Conservation (phyloP, 2,797 vertebrate genomes). For the Sus cebifrons region DNA sequence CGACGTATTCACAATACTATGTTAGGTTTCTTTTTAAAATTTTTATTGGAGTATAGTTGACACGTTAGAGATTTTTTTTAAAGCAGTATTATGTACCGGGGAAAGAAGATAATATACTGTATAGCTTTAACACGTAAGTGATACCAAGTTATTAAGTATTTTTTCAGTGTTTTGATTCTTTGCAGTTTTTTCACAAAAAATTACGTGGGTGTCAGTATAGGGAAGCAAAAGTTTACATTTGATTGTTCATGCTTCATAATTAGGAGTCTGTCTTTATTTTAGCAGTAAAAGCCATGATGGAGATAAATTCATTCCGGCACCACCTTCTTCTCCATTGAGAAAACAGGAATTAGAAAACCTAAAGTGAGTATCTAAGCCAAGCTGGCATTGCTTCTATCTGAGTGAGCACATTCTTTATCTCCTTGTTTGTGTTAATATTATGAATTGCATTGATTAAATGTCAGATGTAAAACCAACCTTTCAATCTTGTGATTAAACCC, state of each 20-base stretch:
- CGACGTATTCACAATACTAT: too few relatives aligned
- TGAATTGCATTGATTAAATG: neutral
- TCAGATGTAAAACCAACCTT: neutral
- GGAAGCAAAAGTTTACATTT: neutral
- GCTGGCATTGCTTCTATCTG: neutral
- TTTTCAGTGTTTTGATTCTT: constrained; percentile 19
- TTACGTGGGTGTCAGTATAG: neutral
- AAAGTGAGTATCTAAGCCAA: constrained; percentile 92
- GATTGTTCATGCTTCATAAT: constrained; percentile 42
- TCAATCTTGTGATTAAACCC: constrained; percentile 23
- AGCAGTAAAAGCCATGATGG: constrained; percentile 97
- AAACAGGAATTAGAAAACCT: constrained; percentile 99
- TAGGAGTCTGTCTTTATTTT: constrained; percentile 85
- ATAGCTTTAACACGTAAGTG: neutral
- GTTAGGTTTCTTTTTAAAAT: too few relatives aligned
- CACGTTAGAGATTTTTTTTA: neutral
- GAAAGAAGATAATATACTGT: neutral
- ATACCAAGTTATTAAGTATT: neutral
- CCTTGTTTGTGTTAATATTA: neutral
- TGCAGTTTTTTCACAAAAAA: neutral
- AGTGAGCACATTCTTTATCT: neutral
- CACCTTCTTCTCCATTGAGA: constrained; percentile 97
- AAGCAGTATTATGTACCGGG: neutral
- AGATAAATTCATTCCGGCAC: constrained; percentile 97
- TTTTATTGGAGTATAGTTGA: too few relatives aligned